A percentile compares a stretch with the other conserved stretches of the same genome.
Conservation (phyloP, 2,113 vertebrate genomes). For the Caloenas nicobarica region DNA sequence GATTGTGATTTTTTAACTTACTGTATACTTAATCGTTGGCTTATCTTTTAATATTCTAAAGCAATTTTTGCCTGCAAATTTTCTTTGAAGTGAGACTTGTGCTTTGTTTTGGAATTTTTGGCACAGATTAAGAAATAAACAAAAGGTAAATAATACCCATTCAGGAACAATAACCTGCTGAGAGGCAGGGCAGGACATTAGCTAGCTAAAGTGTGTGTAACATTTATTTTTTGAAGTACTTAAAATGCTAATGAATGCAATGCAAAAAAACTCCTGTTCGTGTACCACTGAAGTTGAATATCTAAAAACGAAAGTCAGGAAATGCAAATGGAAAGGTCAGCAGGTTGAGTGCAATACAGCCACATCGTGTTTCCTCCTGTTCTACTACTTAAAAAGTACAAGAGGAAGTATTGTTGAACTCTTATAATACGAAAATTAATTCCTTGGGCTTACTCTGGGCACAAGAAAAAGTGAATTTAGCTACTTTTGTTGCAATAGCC, state of each 20-base stretch:
- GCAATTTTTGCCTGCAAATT: neutral
- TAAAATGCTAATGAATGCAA: neutral
- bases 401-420: neutral
- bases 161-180: neutral
- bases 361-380: neutral
- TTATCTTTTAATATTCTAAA: neutral
- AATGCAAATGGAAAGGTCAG: neutral
- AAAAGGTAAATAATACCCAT: neutral
- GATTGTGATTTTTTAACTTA: neutral
- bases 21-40: neutral
- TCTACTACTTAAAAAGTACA: neutral
- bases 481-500: neutral
- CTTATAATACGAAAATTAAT: neutral
- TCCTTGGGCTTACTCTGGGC: neutral
- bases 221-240: neutral
- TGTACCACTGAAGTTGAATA: neutral
- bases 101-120: neutral
- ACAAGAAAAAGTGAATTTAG: neutral
- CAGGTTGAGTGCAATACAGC: neutral
- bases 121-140: neutral
- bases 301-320: neutral
- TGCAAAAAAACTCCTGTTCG: neutral
- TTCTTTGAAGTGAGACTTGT: neutral
- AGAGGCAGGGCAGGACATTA: neutral
- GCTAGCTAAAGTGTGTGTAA: neutral